Base-by-base conservation (phyloP, 2,113 vertebrate genomes). In the Forbesichthys agassizii region DNA sequence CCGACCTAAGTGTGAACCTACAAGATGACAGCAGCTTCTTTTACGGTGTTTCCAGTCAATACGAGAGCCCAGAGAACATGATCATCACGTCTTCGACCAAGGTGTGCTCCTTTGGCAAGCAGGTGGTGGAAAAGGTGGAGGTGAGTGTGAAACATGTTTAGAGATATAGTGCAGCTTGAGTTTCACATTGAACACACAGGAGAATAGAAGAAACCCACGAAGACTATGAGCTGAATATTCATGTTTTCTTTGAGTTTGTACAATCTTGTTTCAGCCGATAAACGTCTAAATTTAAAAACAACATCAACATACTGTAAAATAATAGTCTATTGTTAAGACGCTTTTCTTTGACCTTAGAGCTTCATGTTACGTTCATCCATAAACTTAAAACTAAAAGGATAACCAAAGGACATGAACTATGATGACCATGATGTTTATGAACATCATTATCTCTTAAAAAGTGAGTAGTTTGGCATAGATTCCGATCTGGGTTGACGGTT, bases 81-180 rank as follows among this genome's bases (percentile, higher is more conserved):
- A 92, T 95, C 53, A 97, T 98, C 90, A 98, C 95, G 70, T 98
- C 96, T 71, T 98, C 96, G 86, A 98, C 96, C 77, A 98, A 98
- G 83, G 96, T 98, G 73, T 98, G 96, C 92, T 98, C 96, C 57
- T 98, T 98, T 53, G 96, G 96, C 84, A 98, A 98, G 89, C 96
- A 98, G 86, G 96, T 98, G 91, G 96, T 98, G 70, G 96, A 98
- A 85, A 98, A 98, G 90, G 96, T 98, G 14, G 96, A 98, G 95
- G 96, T 98, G 91, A 88, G 93, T 52, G 4, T 4, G 8, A 0
- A 0, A 6, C 16, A 18, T 27, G 33, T 33, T 12, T 10, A 2
- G 27, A 56, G 3, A 9, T 18, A 27, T 27, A 27, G 2, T 27
- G 27, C 27, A 27, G 27, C 27, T 27, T 27, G 27, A 27, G 27